Percentiles rank a stretch among this genome's conserved stretches.
These are phyloP conservation scores for Mycteria americana DNA, from an alignment of 2,797 vertebrate species.

Conservation along the genomic window DNA sequence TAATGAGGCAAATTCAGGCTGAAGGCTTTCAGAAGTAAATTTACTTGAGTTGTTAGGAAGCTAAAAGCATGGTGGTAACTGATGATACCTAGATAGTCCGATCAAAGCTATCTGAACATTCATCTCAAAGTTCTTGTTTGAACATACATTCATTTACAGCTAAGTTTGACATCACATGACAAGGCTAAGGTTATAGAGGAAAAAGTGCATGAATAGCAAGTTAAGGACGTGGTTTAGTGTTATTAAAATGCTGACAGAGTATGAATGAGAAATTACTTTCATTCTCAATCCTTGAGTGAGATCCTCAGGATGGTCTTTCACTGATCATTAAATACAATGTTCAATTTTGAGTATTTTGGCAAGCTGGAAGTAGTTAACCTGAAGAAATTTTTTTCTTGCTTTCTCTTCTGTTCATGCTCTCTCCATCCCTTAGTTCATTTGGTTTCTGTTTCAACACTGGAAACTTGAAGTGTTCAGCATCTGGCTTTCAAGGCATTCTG, in stretches of 20 bases:
- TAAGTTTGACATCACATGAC: not conserved
- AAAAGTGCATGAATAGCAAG: not conserved
- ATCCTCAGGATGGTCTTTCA: not conserved
- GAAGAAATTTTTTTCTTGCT: not conserved
- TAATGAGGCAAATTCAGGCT: not conserved
- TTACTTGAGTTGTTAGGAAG: not conserved
- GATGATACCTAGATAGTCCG: not conserved
- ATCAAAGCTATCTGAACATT: not conserved
- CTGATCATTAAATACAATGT: accelerated
- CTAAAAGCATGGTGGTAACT: not conserved
- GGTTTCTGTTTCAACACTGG: not conserved
- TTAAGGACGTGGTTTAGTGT: not conserved
- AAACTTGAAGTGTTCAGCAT: not conserved
- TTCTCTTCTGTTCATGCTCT: not conserved
- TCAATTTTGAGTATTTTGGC: not conserved
- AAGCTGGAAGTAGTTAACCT: not conserved
- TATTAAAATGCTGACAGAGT: not conserved
- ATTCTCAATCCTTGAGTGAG: not conserved
- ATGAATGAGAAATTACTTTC: not conserved
- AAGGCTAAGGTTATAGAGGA: not conserved
- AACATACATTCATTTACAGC: not conserved
- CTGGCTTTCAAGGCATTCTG: not conserved
- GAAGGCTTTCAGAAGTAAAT: not conserved
- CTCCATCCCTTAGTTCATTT: not conserved
- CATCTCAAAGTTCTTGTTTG: not conserved